Evolutionary conservation across 1,140 invertebrate genomes (phyloP), one percentile per base, ranked within the genome.

Genomic region (Rhopalosiphum padi): DNA sequence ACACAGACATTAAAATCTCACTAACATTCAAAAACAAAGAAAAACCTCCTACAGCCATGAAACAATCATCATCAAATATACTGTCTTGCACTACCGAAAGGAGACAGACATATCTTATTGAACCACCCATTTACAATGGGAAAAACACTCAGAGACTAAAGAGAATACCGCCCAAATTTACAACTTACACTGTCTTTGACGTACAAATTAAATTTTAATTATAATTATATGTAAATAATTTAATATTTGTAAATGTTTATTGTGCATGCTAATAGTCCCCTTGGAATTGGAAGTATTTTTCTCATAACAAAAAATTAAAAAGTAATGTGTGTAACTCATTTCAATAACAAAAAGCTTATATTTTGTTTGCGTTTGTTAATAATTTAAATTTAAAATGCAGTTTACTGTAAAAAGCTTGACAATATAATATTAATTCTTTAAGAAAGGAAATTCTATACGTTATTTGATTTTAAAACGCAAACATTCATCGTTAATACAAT

Each of bases 351-450:
- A 77, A 77, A n/a, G 15, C 18, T 77, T n/a, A 30, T 60, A 60
- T 15, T n/a, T n/a, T 77, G n/a, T 77, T 77, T 77, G 30, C 60
- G n/a, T n/a, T 77, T n/a, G n/a, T 35, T n/a, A 77, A 77, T 77
- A 77, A 77, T 35, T 77, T 77, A 15, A n/a, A 21, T 77, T 77
- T 77, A 77, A 77, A 77, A 77, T 77, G 23, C 15, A n/a, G 60
- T 77, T 77, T n/a, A 77, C 60, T 77, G 30, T 77, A 77, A n/a
- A n/a, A 77, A n/a, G 60, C 60, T 77, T 77, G 5, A 35, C n/a
- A 77, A 77, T 77, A 77, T 77, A 77, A 77, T 77, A 77, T 77
- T n/a, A 77, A n/a, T n/a, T 77, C 60, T 77, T 77, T 18, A 35
- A 35, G 30, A 77, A 77, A 77, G 3, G 3, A n/a, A 77, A 68